Percentiles rank a stretch among this genome's conserved stretches.
These are phyloP conservation scores for Manis crassicaudata DNA, from an alignment of 2,797 vertebrate species.

Conservation along the genomic window DNA sequence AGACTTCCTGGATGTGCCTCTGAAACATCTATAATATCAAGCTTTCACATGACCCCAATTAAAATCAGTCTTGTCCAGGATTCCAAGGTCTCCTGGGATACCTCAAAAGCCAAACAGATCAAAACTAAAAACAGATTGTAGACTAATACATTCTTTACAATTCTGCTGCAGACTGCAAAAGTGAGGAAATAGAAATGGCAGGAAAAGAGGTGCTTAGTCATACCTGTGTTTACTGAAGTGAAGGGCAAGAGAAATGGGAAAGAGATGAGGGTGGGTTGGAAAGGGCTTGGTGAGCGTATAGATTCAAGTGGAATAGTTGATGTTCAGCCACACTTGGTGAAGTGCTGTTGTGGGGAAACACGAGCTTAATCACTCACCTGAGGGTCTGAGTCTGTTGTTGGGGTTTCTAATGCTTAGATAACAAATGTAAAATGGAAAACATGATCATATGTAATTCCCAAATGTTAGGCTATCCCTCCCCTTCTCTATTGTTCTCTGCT, in stretches of 20 bases:
- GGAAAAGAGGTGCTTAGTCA: not conserved
- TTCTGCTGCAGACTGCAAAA: not conserved
- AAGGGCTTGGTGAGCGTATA: not conserved
- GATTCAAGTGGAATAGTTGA: not conserved
- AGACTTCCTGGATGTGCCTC: not conserved
- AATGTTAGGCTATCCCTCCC: not conserved
- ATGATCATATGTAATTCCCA: not conserved
- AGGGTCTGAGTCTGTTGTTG: not conserved
- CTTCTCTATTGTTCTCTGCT: not conserved
- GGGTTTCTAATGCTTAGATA: not conserved
- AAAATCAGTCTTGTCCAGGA: not conserved
- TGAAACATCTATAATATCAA: not conserved
- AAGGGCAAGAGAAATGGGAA: not conserved
- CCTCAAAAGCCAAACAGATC: not conserved
- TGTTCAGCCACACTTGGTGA: not conserved
- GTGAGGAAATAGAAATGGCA: not conserved
- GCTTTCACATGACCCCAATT: not conserved
- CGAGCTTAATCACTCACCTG: not conserved
- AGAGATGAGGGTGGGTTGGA: not conserved
- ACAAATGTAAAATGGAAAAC: not conserved
- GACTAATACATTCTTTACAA: not conserved
- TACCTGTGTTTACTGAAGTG: not conserved
- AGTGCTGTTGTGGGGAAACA: not conserved
- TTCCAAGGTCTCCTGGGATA: not conserved
- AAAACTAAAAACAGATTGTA: not conserved